Evolutionary conservation across 2,113 vertebrate species (phyloP).

Genomic region (Notiomystis cincta): DNA sequence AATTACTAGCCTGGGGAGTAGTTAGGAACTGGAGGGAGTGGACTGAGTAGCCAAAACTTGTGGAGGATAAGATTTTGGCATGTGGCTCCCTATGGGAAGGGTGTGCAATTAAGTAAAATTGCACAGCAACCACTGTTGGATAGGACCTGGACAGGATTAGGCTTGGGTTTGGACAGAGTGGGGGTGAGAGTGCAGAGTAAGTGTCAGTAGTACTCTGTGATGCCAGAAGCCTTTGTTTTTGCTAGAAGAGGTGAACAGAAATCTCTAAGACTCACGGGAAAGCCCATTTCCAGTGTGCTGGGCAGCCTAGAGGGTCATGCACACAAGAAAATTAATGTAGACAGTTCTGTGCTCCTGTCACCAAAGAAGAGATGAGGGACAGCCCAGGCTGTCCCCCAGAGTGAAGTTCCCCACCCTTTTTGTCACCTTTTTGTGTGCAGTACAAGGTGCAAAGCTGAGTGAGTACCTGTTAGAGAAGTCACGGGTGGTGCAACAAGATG

Average conservation of each 20-base stretch:
- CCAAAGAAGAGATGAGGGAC: not conserved
- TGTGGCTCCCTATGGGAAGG: fast-evolving
- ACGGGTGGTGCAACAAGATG: conserved; percentile 75
- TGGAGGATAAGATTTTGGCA: not conserved
- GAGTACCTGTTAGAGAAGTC: conserved; percentile 81
- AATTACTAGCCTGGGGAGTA: not conserved
- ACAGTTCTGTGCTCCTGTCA: not conserved
- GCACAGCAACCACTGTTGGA: not conserved
- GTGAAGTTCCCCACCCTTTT: not conserved
- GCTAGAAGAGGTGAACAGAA: not conserved
- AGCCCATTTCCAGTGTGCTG: not conserved
- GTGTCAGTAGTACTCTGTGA: not conserved
- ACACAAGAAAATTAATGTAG: not conserved
- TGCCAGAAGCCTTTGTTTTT: not conserved
- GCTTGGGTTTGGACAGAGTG: not conserved
- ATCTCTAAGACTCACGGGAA: not conserved
- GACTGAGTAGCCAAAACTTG: not conserved
- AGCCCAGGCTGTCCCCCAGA: not conserved
- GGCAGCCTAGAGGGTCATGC: not conserved
- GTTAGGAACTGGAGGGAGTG: not conserved
- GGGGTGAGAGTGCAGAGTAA: not conserved
- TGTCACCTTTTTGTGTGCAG: conserved; percentile 32
- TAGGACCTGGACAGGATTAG: not conserved
- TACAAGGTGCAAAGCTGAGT: conserved; percentile 77
- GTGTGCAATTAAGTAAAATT: not conserved